phyloP scores from a whole-genome alignment of 2,888 invertebrate genomes.

The Caenorhabditis japonica region DNA sequence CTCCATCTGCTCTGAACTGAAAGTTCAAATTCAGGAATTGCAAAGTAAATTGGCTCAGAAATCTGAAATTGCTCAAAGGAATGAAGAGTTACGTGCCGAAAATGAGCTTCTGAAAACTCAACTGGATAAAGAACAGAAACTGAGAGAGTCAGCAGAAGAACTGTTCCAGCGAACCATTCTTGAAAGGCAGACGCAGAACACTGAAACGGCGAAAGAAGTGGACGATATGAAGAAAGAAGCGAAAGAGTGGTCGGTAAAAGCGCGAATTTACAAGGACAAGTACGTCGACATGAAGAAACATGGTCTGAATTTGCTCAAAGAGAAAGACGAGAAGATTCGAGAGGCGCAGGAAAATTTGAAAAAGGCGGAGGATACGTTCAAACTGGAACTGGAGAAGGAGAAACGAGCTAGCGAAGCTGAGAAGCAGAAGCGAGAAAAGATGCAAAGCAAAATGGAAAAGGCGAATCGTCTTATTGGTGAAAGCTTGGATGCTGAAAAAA shows the following conservation, averaged over 20 bases:
- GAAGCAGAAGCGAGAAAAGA: conserved; percentile 27
- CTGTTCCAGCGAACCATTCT: background rate
- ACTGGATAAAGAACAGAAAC: conserved; percentile 7
- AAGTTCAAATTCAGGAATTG: too few species aligned
- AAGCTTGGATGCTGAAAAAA: background rate
- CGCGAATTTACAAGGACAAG: background rate
- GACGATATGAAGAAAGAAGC: conserved; percentile 3
- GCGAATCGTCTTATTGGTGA: conserved; percentile 13
- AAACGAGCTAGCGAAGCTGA: conserved; percentile 16
- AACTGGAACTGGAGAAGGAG: conserved; percentile 5
- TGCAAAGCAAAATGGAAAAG: conserved; percentile 11
- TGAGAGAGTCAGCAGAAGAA: background rate
- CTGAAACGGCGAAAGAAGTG: background rate
- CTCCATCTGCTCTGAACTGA: too few species aligned
- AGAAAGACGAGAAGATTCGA: background rate
- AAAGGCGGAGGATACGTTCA: background rate
- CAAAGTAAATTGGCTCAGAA: too few species aligned
- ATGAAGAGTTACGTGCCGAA: background rate
- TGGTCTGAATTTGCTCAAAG: background rate
- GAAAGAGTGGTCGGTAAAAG: background rate
- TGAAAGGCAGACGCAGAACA: background rate
- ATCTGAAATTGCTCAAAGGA: conserved; percentile 5
- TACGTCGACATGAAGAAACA: background rate
- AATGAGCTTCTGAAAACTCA: background rate
- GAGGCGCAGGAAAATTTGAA: too few species aligned